Conservation (phyloP, 2,888 invertebrate genomes). For the Apantesis nais region DNA sequence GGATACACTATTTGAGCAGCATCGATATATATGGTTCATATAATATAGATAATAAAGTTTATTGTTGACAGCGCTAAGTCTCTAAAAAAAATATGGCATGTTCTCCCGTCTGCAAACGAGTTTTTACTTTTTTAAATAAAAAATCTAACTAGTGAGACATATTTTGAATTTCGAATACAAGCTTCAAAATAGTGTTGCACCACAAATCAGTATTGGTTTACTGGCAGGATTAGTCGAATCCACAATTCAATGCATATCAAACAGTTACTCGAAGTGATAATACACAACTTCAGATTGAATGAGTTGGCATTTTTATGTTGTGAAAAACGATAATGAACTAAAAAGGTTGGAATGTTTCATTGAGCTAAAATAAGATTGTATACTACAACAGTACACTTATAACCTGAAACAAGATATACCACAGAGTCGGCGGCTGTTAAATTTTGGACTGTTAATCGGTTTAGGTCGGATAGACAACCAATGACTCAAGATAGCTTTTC, state of each 20-base stretch:
- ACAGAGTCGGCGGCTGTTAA: background rate
- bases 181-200: background rate
- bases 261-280: background rate
- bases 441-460: background rate
- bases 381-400: background rate
- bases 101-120: no score
- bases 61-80: no score
- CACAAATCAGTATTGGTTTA: background rate
- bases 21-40: no score
- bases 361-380: background rate
- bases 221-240: background rate
- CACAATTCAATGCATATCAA: slow-evolving; percentile 2
- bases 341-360: background rate
- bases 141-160: background rate
- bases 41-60: no score
- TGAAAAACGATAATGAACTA: background rate
- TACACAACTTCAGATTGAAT: background rate
- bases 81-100: no score
- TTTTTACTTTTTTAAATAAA: background rate
- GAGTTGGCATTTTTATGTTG: background rate
- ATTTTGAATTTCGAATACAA: background rate
- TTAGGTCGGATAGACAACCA: background rate
- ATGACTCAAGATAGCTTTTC: background rate
- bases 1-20: no score
- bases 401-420: background rate